Evolutionary conservation across 2,113 vertebrate genomes (phyloP).

Genomic region (Gambusia affinis): DNA sequence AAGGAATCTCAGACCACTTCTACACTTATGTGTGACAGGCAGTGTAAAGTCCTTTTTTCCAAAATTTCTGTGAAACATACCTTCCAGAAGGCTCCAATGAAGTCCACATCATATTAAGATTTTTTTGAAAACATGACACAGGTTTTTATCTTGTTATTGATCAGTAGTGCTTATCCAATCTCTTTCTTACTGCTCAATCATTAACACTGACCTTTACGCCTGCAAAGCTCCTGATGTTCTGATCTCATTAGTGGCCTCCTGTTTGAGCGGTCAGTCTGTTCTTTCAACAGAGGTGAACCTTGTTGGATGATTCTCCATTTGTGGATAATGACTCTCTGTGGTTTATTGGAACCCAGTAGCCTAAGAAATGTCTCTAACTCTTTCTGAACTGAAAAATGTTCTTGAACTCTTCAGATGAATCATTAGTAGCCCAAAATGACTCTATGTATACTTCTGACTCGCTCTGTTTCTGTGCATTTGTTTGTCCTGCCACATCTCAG

Average conservation of each 20-base stretch:
- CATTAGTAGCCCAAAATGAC: not conserved
- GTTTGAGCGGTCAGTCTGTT: not conserved
- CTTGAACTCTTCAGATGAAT: too few species aligned
- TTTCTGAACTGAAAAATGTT: not conserved
- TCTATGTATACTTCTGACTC: not conserved
- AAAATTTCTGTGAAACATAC: too few species aligned
- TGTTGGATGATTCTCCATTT: too few species aligned
- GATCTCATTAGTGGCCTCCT: not conserved
- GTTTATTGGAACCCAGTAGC: too few species aligned
- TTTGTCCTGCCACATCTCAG: slow-evolving; percentile 45
- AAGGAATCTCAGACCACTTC: too few species aligned
- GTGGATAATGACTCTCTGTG: too few species aligned
- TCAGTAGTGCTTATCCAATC: not conserved
- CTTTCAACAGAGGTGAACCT: not conserved
- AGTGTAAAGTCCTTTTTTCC: too few species aligned
- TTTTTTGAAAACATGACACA: not conserved
- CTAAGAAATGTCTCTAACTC: too few species aligned
- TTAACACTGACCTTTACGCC: not conserved
- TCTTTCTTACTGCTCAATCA: not conserved
- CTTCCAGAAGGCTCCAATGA: too few species aligned
- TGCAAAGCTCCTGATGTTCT: not conserved
- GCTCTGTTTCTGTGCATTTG: not conserved
- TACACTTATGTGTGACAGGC: too few species aligned
- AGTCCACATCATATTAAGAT: too few species aligned
- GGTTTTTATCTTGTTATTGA: not conserved